Conservation (phyloP, 92 coral and sea anemone species). For the Zoanthus sansibaricus region DNA sequence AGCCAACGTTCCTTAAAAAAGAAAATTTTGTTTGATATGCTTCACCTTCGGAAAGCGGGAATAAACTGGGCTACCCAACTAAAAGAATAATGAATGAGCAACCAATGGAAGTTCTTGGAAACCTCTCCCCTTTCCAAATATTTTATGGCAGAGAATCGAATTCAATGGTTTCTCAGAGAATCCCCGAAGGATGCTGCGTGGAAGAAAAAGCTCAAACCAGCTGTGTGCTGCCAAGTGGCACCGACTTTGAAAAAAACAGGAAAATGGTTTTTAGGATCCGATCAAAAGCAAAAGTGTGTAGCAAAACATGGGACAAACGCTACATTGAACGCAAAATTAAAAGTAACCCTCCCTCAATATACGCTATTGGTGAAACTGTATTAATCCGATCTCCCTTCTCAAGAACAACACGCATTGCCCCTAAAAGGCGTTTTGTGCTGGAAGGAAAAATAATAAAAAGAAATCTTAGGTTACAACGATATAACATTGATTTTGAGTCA, state of each 20-base stretch:
- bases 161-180: too few species aligned
- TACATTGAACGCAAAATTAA: constrained; percentile 57
- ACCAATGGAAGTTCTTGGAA: too few species aligned
- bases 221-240: too few species aligned
- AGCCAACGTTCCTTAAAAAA: constrained; percentile 49
- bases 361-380: constrained; percentile 55
- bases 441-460: constrained; percentile 17
- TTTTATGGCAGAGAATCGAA: too few species aligned
- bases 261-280: too few species aligned
- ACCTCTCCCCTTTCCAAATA: too few species aligned
- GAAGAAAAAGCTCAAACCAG: too few species aligned
- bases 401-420: constrained; percentile 16
- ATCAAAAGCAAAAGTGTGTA: constrained; percentile 23
- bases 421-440: constrained; percentile 1
- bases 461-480: neutral
- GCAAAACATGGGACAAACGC: neutral
- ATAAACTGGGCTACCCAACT: constrained; percentile 61
- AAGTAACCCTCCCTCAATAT: constrained; percentile 59
- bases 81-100: constrained; percentile 28
- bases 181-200: too few species aligned
- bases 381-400: constrained; percentile 57
- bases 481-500: constrained; percentile 1
- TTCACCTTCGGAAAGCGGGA: constrained; percentile 34
- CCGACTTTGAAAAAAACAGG: too few species aligned
- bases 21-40: constrained; percentile 38